Evolutionary conservation across 1,140 invertebrate species (phyloP), one percentile per base, ranked within the genome.

Genomic region (Pseudomyrmex concolor): DNA sequence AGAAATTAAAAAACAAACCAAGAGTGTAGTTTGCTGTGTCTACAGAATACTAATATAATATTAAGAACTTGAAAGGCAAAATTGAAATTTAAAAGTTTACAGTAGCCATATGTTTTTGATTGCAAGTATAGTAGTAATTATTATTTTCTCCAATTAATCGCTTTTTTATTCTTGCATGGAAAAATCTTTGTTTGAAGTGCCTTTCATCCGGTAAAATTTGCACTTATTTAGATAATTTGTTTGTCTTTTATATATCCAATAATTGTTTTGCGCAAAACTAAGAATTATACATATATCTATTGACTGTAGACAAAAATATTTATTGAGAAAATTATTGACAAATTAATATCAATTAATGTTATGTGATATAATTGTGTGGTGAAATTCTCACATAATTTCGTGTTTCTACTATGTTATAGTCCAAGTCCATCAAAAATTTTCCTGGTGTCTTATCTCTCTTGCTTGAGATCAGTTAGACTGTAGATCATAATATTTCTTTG

Each of bases 21-120:
- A 48, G 92, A 92, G 93, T 94, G 92, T 92, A 89, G 92, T 94
- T 94, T 94, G 93, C 92, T 93, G 93, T 93, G 91, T 92, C 84
- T 88, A 83, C 64, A 86, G 19, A 81, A 67, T n/a, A 72, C 86
- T 81, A 63, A 54, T 55, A 13, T 72, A 64, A 9, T 51, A 84
- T 82, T 68, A 76, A 76, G 10, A 68, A 55, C 15, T 70, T 43
- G 19, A 81, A 62, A 71, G 13, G n/a, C 63, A 34, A 84, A 34
- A 84, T 73, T 76, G 50, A 70, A 22, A 85, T 64, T 34, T 51
- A n/a, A 68, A 70, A 78, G 25, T 70, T 88, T 87, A 63, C 12
- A 70, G 62, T 84, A 85, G 25, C 55, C 78, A 76, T 68, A 83
- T 85, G 76, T 87, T 83, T 87, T 78, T 85, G 67, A 88, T 57